Base-by-base conservation (phyloP, 2,797 vertebrate species). In the Tangara arthus region DNA sequence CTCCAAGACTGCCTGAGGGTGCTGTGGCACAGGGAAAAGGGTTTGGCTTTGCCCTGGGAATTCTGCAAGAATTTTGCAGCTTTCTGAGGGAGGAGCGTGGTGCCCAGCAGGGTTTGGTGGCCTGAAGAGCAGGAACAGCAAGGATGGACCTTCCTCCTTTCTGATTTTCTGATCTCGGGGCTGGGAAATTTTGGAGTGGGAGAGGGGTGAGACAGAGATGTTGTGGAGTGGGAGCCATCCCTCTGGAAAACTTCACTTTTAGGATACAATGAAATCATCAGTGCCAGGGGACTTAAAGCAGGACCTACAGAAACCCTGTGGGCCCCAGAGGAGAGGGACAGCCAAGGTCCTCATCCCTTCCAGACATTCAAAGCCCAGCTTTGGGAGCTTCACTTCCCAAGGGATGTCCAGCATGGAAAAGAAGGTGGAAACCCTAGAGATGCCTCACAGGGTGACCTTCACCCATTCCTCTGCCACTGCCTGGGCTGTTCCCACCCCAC, bases 21-120 rank as follows among this genome's bases (percentile, higher is more conserved):
- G 49, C 27, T 0, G 0, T 1, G 16, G 34, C 18, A 16, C 32
- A 59, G 28, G 60, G 47, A 27, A 60, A 60, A 39, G 26, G 35
- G 18, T 26, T 60, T 28, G 57, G 59, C 27, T 73, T 75, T 65
- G 50, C 42, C 5, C 34, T 63, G 59, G 66, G 47, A 47, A 79
- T 63, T 42, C 82, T 63, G 68, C n/a, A 72, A 12, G 21, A 3
- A 8, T 6, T 17, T 27, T 14, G 15, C 41, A 90, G 37, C 15
- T 13, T 85, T 19, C 65, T 76, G 76, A n/a, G n/a, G 28, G 22
- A 65, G 7, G 14, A 68, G 3, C 0, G 0, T 15, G 52, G 49
- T 65, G 65, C 22, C 52, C 61, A 44, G 11, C 32, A 8, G 5
- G 9, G n/a, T 55, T n/a, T 37, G 53, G 44, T 59, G 72, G 9